Evolutionary conservation across 2,113 vertebrate genomes (phyloP), one percentile per base, ranked within the genome.

Genomic region (Erythrocercus mccallii): DNA sequence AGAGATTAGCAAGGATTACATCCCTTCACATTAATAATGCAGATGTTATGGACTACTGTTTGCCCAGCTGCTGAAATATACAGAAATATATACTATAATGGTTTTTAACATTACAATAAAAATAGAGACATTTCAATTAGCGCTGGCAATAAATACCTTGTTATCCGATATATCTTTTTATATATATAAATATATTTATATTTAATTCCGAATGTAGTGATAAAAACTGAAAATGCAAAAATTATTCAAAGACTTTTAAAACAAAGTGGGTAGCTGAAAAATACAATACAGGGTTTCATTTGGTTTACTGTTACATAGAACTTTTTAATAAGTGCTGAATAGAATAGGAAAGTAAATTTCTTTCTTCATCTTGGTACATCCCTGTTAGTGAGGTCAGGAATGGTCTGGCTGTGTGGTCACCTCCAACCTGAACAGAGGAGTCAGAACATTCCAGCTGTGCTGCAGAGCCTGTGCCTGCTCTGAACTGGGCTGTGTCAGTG

Each of bases 81-180:
- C 71, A 92, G 86, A 96, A 95, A 92, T 56, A 85, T 72, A 81
- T 25, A 53, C 51, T 86, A 66, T 70, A 83, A 81, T 70, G 45
- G 70, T 73, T 79, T 86, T 84, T 91, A 95, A 92, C 72, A 92
- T 94, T 96, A 77, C 56, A 40, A 86, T 50, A 96, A 94, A 86
- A 96, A 95, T 97, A 96, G 79, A 96, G n/a, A 90, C 35, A 81
- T 95, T 85, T 96, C 48, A 35, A 3, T 94, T 95, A 89, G 50
- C 64, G 94, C 70, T 93, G 81, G 48, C 84, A 97, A 97, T 97
- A 96, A 96, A 97, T 97, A 95, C 45, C 35, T 92, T 62, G 57
- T 91, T 93, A 94, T 53, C 70, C 92, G 94, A 91, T 92, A 96
- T 95, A 92, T 73, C 48, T 94, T 86, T 94, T 8, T 82, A 51